Evolutionary conservation across 2,797 vertebrate genomes (phyloP), one percentile per base, ranked within the genome.

Genomic region (Benthosema pterotum): DNA sequence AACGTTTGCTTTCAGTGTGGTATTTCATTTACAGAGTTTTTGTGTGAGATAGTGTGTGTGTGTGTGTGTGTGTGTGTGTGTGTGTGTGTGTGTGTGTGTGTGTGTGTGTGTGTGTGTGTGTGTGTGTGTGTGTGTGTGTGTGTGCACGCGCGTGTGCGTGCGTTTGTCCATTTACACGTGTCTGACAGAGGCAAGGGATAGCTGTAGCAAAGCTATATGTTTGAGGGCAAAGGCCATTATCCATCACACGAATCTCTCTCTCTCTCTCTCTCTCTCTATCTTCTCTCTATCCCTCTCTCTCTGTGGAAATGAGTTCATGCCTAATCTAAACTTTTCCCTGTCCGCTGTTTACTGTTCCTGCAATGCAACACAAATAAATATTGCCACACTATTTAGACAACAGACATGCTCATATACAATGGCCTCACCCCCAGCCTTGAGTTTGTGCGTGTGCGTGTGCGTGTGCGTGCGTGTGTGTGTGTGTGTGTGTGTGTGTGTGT

Each of bases 341-440:
- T 83, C 54, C 74, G 63, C 72, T 86, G 90, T 91, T 91, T 92
- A 91, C 82, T 78, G 86, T 62, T 72, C 68, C 81, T 79, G 80
- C 74, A 64, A 80, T 64, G 67, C 74, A 77, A 54, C 60, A 81
- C 74, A 89, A 90, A 91, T 87, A 92, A 89, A 91, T 87, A 84
- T 61, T 72, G 72, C 63, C 48, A 54, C 63, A 59, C 71, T 88
- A 89, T 90, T 91, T 90, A 85, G 72, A 82, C 82, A 76, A 65
- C 52, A 72, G 75, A 65, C 54, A 42, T 46, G 52, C 55, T 78
- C 67, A 66, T 82, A 84, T 71, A 81, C 79, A 85, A 69, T 7
- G 19, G 56, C 28, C 52, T 52, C 14, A 42, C 68, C 60, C 67
- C 28, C 52, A 43, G 42, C 38, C 16, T 18, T 13, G 55, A 14